These are phyloP conservation scores for Isichthys henryi DNA, from an alignment of 2,113 vertebrate genomes.

Conservation along the genomic window DNA sequence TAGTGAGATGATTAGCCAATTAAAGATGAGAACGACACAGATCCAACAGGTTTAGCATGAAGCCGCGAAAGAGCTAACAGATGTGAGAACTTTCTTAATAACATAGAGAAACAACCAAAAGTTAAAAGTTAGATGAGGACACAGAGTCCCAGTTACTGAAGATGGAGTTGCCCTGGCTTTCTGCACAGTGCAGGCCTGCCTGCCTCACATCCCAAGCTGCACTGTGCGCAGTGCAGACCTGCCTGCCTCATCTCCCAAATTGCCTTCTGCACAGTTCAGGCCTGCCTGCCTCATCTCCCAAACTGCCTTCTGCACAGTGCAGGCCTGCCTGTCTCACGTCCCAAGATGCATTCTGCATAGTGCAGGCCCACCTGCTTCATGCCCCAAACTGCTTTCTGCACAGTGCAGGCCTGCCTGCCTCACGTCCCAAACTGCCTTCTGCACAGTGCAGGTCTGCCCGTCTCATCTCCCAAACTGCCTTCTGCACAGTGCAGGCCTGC, in stretches of 20 bases:
- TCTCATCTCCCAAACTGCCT: background rate
- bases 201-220: no score
- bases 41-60: background rate
- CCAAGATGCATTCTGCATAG: no score
- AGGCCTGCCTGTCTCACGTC: no score
- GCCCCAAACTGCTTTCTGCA: no score
- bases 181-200: background rate
- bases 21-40: background rate
- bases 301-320: no score
- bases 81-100: background rate
- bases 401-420: no score
- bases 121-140: background rate
- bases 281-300: no score
- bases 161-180: background rate
- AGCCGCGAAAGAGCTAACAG: background rate
- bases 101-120: background rate
- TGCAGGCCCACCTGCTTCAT: no score
- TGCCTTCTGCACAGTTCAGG: background rate
- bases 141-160: background rate
- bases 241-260: background rate
- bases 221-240: no score
- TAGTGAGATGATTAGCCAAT: background rate
- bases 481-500: background rate
- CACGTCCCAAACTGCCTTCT: background rate
- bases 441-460: background rate